These are phyloP conservation scores for Rhinolophus sinicus DNA, from an alignment of 2,113 vertebrate genomes.

Conservation along the genomic window DNA sequence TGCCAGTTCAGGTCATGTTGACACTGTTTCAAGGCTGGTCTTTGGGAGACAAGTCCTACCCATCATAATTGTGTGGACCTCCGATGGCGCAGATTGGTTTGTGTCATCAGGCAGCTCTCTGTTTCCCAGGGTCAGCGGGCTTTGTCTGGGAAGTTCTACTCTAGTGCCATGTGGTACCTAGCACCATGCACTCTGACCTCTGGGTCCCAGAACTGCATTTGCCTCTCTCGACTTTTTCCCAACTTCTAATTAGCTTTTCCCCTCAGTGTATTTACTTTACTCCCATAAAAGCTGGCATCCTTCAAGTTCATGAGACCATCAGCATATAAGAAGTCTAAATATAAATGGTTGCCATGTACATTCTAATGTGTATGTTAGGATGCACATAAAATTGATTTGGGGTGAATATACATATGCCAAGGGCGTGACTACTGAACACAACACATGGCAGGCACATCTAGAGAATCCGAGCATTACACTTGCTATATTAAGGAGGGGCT, in stretches of 20 bases:
- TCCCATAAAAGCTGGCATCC: background rate
- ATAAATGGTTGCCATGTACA: background rate
- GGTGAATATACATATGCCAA: background rate
- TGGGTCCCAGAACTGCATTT: background rate
- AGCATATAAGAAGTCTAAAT: background rate
- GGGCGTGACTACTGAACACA: background rate
- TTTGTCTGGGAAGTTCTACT: background rate
- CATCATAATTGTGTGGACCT: background rate
- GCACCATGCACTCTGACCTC: background rate
- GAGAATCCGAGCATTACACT: background rate
- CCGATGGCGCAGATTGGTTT: background rate
- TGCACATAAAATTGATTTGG: too few species aligned
- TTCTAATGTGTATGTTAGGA: background rate
- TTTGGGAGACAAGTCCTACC: background rate
- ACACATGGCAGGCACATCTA: background rate
- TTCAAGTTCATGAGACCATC: background rate
- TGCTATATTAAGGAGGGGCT: background rate
- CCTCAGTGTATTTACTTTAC: background rate
- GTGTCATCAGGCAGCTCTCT: background rate
- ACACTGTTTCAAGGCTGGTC: background rate
- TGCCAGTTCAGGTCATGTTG: background rate
- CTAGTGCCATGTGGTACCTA: accelerated
- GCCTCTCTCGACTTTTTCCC: background rate
- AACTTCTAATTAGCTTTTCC: background rate
- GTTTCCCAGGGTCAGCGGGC: accelerated